Evolutionary conservation across 2,888 invertebrate species (phyloP), one percentile per base, ranked within the genome.

Genomic region (Mamestra brassicae): DNA sequence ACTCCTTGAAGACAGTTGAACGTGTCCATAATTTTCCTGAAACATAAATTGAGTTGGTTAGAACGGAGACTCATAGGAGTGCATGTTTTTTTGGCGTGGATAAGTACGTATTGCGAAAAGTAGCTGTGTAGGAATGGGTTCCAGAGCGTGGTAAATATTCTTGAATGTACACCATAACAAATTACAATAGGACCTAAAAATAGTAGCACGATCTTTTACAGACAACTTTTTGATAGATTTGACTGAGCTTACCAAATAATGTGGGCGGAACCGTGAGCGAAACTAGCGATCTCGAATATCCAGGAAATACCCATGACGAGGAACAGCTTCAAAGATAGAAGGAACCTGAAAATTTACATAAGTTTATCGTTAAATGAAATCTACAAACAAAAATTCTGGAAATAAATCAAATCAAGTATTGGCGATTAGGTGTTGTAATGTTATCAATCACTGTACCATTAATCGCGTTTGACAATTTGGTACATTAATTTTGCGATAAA

Each of bases 301-400:
- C 98, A 98, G 0, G 97, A 97, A 64, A 98, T 95, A 4, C 98
- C 98, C 97, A 98, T 98, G 0, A 98, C 97, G 6, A 98, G 92
- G 85, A 97, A 97, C 74, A 98, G 93, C 90, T 97, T 98, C 5
- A 97, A 89, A 71, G 97, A 98, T 42, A 98, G 92, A 50, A 97
- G 92, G 86, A 97, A 97, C 86, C 97, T 98, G 92, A 66, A 93
- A 93, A 76, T 60, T 61, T 68, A 34, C 4, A 7, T 52, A 52
- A 50, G 34, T 67, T 50, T 2, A 42, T 47, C 7, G 57, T 72
- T 66, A 34, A 15, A 57, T 66, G 4, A 11, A n/a, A 17, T 58
- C 4, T 60, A 4, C 4, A 26, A 26, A 26, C 26, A 26, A 26
- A 26, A 26, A n/a, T 57, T 57, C 34, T 34, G 13, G 34, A 57